Base-by-base conservation (phyloP, 2,888 invertebrate species). In the Pardosa pseudoannulata region DNA sequence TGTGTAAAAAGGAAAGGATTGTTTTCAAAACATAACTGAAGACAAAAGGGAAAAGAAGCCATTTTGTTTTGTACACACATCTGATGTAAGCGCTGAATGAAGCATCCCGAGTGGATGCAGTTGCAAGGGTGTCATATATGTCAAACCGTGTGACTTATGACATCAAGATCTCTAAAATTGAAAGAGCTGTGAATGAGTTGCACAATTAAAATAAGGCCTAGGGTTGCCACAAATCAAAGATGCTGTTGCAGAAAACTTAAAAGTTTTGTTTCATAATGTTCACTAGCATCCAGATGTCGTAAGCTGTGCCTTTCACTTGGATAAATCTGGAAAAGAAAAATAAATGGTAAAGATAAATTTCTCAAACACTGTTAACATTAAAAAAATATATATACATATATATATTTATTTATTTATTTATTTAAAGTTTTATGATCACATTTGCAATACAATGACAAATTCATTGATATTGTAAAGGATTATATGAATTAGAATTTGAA, bases 231-330 rank as follows among this genome's bases (percentile, higher is more conserved):
- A 46, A 79, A 68, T 88, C 82, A 92, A 78, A 92, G 90, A 90
- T 92, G 89, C 50, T 92, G 95, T 92, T 98, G 97, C 89, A 99
- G 93, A 92, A 98, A 98, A 89, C 96, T 96, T 83, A 99, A 93
- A 86, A 99, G 93, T 72, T 96, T 96, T 7, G 98, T 97, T 92
- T 99, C 98, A 92, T 98, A 98, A 92, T 99, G 98, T 92, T 97
- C 97, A 90, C 96, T 97, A 39, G 97, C 96, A 92, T 97, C 97
- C 91, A 97, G 94, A 90, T 96, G 96, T 82, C 99, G 93, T 28
- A 99, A 93, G 19, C 98, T 98, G 91, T 99, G 99, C 88, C 99
- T 94, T 91, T 99, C 99, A 89, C 96, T 96, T 0, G 99, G 99
- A 91, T 98, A 99, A 27, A 99, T 94, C 93, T 94, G 90, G 1